Base-by-base conservation (phyloP, 92 coral and sea anemone species). In the Phenganax marumi region DNA sequence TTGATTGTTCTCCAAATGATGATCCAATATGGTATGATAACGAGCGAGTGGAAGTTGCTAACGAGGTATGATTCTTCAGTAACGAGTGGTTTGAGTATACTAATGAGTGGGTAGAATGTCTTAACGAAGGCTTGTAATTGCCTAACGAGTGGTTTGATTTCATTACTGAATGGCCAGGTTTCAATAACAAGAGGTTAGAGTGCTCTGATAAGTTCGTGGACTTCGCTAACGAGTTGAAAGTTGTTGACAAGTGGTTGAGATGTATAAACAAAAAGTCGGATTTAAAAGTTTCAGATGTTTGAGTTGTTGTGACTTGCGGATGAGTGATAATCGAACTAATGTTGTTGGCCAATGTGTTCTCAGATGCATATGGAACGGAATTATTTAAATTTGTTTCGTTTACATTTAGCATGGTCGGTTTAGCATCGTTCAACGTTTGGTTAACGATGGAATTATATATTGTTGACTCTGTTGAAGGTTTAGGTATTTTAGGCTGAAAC, bases 401-500 rank as follows among this genome's bases (percentile, higher is more conserved):
- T 8, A 8, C 21, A 7, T 7, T 18, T 14, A 21, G 21, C 13
- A 23, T 58, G 65, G 0, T 58, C 13, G 21, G n/a, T 58, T 12
- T 64, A 22, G 7, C 17, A 64, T 7, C 6, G 70, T 22, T 64
- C 14, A 64, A 6, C 6, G 70, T 3, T 64, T 12, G 43, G 8
- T 25, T 10, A 17, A 12, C 26, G 23, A 9, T 7, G 43, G 47
- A 64, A 6, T 43, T 19, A 64, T 21, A 43, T 11, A 64, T 14
- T 7, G 11, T 64, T 64, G 70, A 21, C 12, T 64, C 26, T 13
- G 19, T 19, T 1, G 19, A 46, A 7, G 8, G 70, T 3, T 64
- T 64, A 24, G 23, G 21, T 64, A 64, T 64, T 64, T 21, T 64
- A 24, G 9, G 70, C 70, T 64, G 70, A 64, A 64, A 64, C 19